Evolutionary conservation across 2,113 vertebrate species (phyloP), one percentile per base, ranked within the genome.

Genomic region (Puntigrus tetrazona): DNA sequence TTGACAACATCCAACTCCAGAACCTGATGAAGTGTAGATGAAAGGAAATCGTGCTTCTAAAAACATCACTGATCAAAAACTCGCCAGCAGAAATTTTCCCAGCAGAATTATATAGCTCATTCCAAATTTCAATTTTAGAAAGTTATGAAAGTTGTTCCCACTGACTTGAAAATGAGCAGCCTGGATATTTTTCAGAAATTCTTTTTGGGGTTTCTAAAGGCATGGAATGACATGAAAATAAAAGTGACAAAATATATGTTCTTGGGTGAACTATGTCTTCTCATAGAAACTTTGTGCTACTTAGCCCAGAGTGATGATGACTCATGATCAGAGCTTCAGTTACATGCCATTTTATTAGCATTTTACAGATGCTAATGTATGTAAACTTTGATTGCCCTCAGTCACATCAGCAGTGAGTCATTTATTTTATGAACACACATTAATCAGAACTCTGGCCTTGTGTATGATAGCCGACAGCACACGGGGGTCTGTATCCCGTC

Each of bases 381-480:
- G 75, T 80, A 52, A 82, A 82, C 41, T 63, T 78, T 50, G 57
- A 72, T 63, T 85, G 38, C 78, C 72, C 29, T 38, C 70, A 67
- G 81, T 57, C 75, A 57, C 76, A 82, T 78, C 80, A 38, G 20
- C 34, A 20, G 36, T 43, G 13, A 74, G 72, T 67, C 13, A 25
- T 79, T 88, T 70, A 25, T 31, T 31, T 67, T 74, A 29, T 36
- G 73, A 69, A 81, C 41, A 18, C 41, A 16, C 81, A 36, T 76
- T 81, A 83, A 72, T 87, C 81, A 70, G 57, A 84, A 16, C 38
- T 59, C 80, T 75, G 78, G 86, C 84, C 82, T 89, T 88, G 89
- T 83, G 67, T 59, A 55, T 70, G 88, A 87, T 84, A 83, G 50
- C 52, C 25, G 50, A 7, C 25, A 57, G 84, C 7, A 86, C 88